Evolutionary conservation across 2,113 vertebrate genomes (phyloP), one percentile per base, ranked within the genome.

Genomic region (Scomber scombrus): DNA sequence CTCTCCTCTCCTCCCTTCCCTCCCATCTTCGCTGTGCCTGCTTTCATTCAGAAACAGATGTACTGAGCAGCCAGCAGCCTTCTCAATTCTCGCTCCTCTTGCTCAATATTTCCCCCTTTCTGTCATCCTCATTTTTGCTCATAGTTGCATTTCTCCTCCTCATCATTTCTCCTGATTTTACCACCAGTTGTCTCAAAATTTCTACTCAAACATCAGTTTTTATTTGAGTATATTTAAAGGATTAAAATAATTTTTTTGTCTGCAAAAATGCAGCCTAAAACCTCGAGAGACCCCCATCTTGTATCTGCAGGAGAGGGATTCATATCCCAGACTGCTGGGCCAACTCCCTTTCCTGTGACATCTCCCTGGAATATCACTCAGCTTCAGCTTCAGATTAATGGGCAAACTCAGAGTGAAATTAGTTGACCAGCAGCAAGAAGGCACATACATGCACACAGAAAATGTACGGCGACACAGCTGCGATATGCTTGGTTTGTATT

Each of bases 21-120:
- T 49, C 21, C 50, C 18, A 72, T 75, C 21, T 47, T 64, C 43
- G 10, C 69, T 58, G 47, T 61, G 72, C 46, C 78, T 75, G 84
- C 72, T 83, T 91, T 87, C 90, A 90, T 93, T 93, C 88, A 92
- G 70, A 93, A 92, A 86, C 92, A 92, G 89, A 93, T 93, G 93
- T 82, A 89, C 73, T 56, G 79, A 90, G 82, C 85, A 75, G 76
- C 72, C 74, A 52, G 63, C 81, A 26, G 57, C 71, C 56, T 60
- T 43, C 73, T 13, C 80, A 29, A 34, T 21, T 65, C 65, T 65
- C 15, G 1, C 56, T 78, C 19, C 52, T 82, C 64, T 78, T 70
- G 19, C 69, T 77, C 62, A 49, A 47, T 46, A 43, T 75, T 45
- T 61, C 71, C 49, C 71, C 11, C 64, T 75, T 13, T 62, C 73